These are phyloP conservation scores for Xanthia togata DNA, from an alignment of 2,888 invertebrate genomes.

Conservation along the genomic window DNA sequence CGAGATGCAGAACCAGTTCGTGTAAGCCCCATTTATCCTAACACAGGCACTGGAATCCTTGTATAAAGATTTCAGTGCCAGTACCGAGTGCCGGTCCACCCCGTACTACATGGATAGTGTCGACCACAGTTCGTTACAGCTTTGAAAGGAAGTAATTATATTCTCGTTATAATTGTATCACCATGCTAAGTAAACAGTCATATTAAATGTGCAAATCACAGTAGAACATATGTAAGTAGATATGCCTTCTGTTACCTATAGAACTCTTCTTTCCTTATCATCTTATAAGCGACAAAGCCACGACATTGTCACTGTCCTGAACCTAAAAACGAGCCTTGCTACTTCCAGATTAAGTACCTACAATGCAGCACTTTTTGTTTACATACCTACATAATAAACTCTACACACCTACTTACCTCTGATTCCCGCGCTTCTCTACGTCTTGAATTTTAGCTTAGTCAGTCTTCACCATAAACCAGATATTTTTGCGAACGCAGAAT, in stretches of 20 bases:
- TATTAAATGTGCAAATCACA: background rate
- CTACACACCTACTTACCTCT: too few relatives aligned
- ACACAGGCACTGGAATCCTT: too few relatives aligned
- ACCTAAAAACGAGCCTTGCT: background rate
- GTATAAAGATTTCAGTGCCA: too few relatives aligned
- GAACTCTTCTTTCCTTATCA: background rate
- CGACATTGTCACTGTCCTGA: background rate
- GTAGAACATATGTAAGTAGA: background rate
- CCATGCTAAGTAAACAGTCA: background rate
- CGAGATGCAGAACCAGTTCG: too few relatives aligned
- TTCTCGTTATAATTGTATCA: too few relatives aligned
- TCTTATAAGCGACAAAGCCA: background rate
- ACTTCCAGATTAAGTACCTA: background rate
- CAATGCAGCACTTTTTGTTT: background rate
- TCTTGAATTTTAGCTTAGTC: background rate
- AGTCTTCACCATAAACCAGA: background rate
- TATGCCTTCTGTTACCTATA: background rate
- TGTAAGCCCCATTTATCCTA: too few relatives aligned
- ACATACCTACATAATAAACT: background rate
- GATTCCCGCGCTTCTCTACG: slow-evolving; percentile 19
- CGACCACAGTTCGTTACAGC: too few relatives aligned
- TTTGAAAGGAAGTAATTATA: too few relatives aligned
- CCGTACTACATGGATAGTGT: too few relatives aligned
- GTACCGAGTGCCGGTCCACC: too few relatives aligned
- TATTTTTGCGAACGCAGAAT: background rate